Conservation (phyloP, 2,888 invertebrate species). For the Mythimna pallens region DNA sequence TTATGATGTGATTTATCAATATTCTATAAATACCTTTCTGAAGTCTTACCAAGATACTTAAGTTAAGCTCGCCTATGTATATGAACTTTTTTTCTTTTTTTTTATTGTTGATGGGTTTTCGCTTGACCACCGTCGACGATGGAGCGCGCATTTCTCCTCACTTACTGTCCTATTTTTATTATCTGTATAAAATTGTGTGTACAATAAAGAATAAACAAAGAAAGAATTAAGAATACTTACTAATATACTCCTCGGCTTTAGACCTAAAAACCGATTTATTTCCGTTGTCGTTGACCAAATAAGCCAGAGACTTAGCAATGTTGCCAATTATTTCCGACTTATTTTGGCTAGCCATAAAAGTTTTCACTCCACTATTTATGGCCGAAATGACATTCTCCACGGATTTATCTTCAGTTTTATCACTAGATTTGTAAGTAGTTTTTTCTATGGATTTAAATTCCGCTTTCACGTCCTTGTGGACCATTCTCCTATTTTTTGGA, state of each 20-base stretch:
- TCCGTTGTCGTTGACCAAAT: conserved; percentile 4
- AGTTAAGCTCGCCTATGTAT: too few relatives aligned
- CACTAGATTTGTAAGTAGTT: not conserved
- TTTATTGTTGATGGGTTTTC: too few relatives aligned
- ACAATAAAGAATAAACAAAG: too few relatives aligned
- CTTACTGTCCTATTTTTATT: too few relatives aligned
- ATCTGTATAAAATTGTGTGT: too few relatives aligned
- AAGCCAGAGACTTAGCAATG: not conserved
- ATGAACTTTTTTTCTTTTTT: too few relatives aligned
- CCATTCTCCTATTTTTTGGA: not conserved
- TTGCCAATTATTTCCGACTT: conserved; percentile 21
- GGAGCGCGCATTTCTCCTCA: too few relatives aligned
- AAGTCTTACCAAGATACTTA: too few relatives aligned
- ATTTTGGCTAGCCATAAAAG: not conserved
- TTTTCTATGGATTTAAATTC: not conserved
- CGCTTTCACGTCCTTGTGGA: not conserved
- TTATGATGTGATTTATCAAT: too few relatives aligned
- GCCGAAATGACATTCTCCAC: conserved; percentile 47
- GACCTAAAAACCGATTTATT: conserved; percentile 10
- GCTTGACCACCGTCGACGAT: too few relatives aligned
- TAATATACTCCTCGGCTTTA: conserved; percentile 14
- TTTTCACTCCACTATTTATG: conserved; percentile 37
- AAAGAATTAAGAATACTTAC: conserved; percentile 38
- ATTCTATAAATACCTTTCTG: too few relatives aligned
- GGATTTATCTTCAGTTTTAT: not conserved